These are phyloP conservation scores for Pachypanchax playfairii DNA, from an alignment of 2,113 vertebrate genomes.

Conservation along the genomic window DNA sequence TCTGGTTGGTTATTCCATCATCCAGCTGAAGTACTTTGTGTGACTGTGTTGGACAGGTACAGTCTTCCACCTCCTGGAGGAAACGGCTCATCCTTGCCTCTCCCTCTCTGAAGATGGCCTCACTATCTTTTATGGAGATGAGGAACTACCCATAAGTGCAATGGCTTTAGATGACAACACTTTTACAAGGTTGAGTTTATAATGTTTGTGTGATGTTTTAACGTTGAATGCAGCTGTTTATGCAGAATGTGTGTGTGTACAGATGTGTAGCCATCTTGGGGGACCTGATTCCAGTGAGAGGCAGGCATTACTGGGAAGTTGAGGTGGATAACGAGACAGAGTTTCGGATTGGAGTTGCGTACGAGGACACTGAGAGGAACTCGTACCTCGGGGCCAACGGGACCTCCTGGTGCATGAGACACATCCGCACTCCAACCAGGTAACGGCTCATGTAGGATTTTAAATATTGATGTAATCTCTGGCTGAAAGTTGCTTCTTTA, in stretches of 20 bases:
- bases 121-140: constrained; percentile 84
- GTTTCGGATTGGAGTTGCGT: constrained; percentile 88
- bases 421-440: constrained; percentile 85
- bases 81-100: constrained; percentile 89
- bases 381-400: constrained; percentile 85
- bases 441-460: constrained; percentile 65
- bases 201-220: neutral
- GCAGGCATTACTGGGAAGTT: constrained; percentile 92
- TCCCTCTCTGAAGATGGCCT: constrained; percentile 89
- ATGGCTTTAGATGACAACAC: constrained; percentile 78
- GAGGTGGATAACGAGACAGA: constrained; percentile 84
- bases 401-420: constrained; percentile 93
- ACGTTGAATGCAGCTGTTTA: too few relatives aligned
- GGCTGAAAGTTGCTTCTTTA: too few relatives aligned
- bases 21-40: too few relatives aligned
- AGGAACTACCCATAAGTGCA: constrained; percentile 80
- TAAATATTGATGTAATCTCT: too few relatives aligned
- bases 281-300: constrained; percentile 86
- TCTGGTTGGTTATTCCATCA: too few relatives aligned
- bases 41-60: constrained; percentile 85
- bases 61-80: constrained; percentile 86
- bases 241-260: neutral
- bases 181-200: constrained; percentile 84
- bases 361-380: constrained; percentile 84
- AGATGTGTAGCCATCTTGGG: constrained; percentile 92